phyloP scores from a whole-genome alignment of 2,797 vertebrate species.

The Takifugu rubripes region DNA sequence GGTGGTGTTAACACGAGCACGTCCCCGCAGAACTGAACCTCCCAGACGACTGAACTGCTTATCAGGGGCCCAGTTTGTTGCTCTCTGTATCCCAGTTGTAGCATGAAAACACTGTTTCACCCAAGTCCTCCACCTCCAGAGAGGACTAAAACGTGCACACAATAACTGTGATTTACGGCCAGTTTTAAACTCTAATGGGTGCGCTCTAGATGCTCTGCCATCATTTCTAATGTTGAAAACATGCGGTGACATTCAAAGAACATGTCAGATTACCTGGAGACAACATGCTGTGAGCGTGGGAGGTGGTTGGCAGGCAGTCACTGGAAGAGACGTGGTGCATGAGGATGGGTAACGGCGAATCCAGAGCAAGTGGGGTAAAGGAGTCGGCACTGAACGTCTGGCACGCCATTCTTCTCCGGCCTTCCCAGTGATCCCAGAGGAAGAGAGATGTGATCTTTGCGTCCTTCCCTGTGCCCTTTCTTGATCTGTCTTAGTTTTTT shows the following conservation, averaged over 20 bases:
- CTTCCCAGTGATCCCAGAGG: neutral
- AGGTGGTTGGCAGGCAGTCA: slow-evolving; percentile 87
- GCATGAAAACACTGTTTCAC: no score
- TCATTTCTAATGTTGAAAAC: no score
- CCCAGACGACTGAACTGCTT: neutral
- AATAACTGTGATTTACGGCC: no score
- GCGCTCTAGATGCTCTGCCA: no score
- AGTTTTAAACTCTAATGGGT: no score
- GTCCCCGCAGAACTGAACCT: neutral
- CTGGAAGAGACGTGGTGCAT: slow-evolving; percentile 88
- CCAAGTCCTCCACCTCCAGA: no score
- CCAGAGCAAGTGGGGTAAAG: slow-evolving; percentile 84
- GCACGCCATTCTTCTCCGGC: slow-evolving; percentile 82
- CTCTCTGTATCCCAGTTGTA: no score
- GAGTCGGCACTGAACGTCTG: slow-evolving; percentile 88
- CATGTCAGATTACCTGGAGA: slow-evolving; percentile 75
- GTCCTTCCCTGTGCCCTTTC: slow-evolving; percentile 1
- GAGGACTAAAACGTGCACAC: neutral
- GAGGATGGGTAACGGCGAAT: slow-evolving; percentile 88
- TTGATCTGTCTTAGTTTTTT: slow-evolving; percentile 15
- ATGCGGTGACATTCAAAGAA: no score
- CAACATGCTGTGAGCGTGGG: slow-evolving; percentile 89
- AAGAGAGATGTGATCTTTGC: neutral
- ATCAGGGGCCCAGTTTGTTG: neutral
- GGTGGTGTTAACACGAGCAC: neutral